These are phyloP conservation scores for Aplysia californica DNA, from an alignment of 1,140 invertebrate species.

Conservation along the genomic window DNA sequence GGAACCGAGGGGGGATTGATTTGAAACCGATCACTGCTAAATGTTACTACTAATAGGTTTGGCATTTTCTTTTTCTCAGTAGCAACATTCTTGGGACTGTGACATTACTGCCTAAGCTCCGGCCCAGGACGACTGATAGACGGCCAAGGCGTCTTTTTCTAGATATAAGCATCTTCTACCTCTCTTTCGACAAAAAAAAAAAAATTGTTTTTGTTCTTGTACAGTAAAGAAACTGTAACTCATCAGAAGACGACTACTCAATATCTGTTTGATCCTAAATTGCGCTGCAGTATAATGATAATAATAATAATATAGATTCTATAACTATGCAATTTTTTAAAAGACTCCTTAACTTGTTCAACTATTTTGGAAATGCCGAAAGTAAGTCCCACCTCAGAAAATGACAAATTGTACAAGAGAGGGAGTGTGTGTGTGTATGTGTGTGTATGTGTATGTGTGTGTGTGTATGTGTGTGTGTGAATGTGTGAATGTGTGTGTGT, in stretches of 20 bases:
- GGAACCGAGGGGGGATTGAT: too few species aligned
- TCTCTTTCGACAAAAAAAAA: background rate
- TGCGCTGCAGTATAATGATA: too few species aligned
- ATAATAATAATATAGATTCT: background rate
- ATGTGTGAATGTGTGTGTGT: constrained; percentile 19
- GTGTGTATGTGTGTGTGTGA: constrained; percentile 6
- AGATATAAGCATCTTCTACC: background rate
- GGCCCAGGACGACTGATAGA: background rate
- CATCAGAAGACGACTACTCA: background rate
- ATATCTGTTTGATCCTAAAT: too few species aligned
- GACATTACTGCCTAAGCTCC: background rate
- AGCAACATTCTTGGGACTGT: background rate
- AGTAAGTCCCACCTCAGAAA: background rate
- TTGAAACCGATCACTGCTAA: background rate
- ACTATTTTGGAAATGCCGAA: background rate
- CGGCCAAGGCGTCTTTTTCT: too few species aligned
- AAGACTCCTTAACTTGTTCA: background rate
- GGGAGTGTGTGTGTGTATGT: constrained; percentile 12
- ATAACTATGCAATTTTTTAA: background rate
- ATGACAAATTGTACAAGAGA: background rate
- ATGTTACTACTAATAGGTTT: background rate
- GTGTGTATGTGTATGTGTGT: constrained; percentile 14
- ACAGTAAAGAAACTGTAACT: too few species aligned
- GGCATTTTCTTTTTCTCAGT: background rate
- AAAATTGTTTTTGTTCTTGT: background rate